Evolutionary conservation across 2,888 invertebrate species (phyloP), one percentile per base, ranked within the genome.

Genomic region (Lycocerus yunnanus): DNA sequence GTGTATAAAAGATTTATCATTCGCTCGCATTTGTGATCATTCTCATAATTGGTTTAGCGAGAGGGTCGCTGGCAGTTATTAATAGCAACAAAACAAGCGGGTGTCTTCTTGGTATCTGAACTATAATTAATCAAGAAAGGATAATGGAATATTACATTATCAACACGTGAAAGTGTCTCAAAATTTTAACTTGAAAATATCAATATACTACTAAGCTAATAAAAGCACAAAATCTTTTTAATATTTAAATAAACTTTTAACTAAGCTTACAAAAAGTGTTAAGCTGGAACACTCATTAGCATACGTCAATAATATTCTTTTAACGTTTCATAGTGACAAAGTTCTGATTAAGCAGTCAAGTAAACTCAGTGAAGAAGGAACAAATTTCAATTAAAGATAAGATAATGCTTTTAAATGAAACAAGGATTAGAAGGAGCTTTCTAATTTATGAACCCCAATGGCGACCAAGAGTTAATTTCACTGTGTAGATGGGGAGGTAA

Each of bases 1-100:
- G 82, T 82, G 80, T 82, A 81, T 82, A 81, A 82, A 82, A 83
- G 82, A 84, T 84, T 84, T 83, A 84, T 84, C 82, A 84, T 83
- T 82, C 79, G 80, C 78, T 78, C 80, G 78, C 82, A 81, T 83
- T 83, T 81, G 81, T 81, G 81, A 81, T 82, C 82, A 82, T 84
- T 84, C 81, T 79, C 81, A 81, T 84, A 84, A 84, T 84, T 84
- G 83, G 83, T 83, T 83, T 82, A 83, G 81, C 79, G 82, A 80
- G 76, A 78, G 81, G 76, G 79, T 79, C 80, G 79, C 77, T 84
- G 83, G 80, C 83, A 82, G 83, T 83, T 83, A 84, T 83, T 83
- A 83, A 83, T 84, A 82, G 82, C 79, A 80, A 82, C 82, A 81
- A 82, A 83, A 83, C 81, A 83, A 81, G 80, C 71, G 76, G 80